Evolutionary conservation across 2,888 invertebrate genomes (phyloP).

Genomic region (Apodemia zela): DNA sequence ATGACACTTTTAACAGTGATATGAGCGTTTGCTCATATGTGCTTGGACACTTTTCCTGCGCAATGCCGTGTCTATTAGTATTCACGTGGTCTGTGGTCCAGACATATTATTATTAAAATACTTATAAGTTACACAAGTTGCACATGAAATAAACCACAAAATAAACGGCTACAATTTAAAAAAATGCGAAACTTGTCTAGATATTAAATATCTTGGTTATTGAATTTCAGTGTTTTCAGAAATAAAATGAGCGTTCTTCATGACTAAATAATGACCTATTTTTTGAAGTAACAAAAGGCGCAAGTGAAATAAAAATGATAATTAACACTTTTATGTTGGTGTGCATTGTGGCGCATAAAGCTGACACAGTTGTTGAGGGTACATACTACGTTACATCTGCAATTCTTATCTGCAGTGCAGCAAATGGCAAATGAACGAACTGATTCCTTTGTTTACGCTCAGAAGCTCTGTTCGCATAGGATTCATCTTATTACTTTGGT

Average conservation of each 20-base stretch:
- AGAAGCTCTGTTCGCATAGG: conserved; percentile 13
- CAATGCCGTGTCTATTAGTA: too few species aligned
- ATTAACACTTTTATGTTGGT: conserved; percentile 21
- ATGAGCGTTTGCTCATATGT: too few species aligned
- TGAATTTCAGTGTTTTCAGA: background rate
- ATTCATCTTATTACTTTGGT: conserved; percentile 15
- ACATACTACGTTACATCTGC: conserved; percentile 30
- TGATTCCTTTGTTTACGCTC: conserved; percentile 38
- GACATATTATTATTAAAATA: too few species aligned
- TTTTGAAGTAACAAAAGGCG: conserved; percentile 3
- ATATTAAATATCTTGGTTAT: background rate
- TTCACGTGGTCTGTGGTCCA: too few species aligned
- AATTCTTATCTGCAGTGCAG: conserved; percentile 42
- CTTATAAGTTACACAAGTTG: too few species aligned
- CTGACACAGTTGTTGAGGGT: conserved; percentile 27
- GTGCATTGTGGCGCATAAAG: conserved; percentile 24
- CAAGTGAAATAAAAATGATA: conserved; percentile 22
- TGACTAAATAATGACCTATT: conserved; percentile 12
- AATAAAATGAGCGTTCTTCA: background rate
- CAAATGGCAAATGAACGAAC: conserved; percentile 34
- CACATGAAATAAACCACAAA: too few species aligned
- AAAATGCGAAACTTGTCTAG: background rate
- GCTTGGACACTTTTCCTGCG: too few species aligned
- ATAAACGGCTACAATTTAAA: background rate
- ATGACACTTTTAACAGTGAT: too few species aligned